Evolutionary conservation across 2,113 vertebrate species (phyloP).

Genomic region (Hyaena hyaena): DNA sequence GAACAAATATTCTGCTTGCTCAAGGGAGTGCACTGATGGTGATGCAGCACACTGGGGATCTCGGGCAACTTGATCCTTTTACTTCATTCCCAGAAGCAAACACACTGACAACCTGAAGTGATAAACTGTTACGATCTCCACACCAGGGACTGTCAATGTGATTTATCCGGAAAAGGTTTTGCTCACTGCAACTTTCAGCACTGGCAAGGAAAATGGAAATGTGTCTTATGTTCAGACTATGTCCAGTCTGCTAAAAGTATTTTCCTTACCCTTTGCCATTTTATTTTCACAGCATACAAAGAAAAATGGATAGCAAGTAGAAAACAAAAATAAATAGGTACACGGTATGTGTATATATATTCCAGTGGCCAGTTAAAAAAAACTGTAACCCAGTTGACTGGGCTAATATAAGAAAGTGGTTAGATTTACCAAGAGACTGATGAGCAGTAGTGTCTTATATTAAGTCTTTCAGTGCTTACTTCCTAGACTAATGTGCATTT

Average conservation of each 20-base stretch:
- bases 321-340: not conserved
- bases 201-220: constrained; percentile 35
- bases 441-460: not conserved
- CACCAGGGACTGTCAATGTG: not conserved
- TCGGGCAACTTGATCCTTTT: constrained; percentile 49
- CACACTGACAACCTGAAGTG: constrained; percentile 12
- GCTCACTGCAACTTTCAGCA: constrained; percentile 12
- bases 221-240: not conserved
- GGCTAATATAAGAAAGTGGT: not conserved
- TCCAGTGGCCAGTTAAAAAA: not conserved
- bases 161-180: constrained; percentile 47
- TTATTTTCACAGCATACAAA: not conserved
- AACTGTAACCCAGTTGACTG: not conserved
- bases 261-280: not conserved
- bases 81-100: constrained; percentile 57
- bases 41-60: not conserved
- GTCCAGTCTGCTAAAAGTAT: not conserved
- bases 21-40: not conserved
- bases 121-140: constrained; percentile 52
- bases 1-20: constrained; percentile 14
- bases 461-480: not conserved
- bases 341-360: not conserved
- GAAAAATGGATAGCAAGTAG: not conserved
- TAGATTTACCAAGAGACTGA: not conserved
- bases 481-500: not conserved